A percentile compares a stretch with the other conserved stretches of the same genome.
Evolutionary conservation across 2,888 invertebrate genomes (phyloP).

Genomic region (Ornithoptera priamus): DNA sequence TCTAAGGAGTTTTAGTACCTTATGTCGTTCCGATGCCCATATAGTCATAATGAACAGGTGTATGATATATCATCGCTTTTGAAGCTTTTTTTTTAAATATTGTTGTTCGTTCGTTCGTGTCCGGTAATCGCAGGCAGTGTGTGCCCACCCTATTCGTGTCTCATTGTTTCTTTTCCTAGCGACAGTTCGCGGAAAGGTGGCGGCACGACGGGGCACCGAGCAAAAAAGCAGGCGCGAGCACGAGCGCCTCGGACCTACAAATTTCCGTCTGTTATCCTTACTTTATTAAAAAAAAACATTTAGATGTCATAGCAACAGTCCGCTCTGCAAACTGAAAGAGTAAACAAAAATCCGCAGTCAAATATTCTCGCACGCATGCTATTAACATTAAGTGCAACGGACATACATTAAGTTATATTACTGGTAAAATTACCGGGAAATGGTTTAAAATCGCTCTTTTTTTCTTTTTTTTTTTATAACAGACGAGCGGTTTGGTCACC

Average conservation of each 20-base stretch:
- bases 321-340: too few relatives aligned
- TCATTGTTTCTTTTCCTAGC: conserved; percentile 45
- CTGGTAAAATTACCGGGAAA: too few relatives aligned
- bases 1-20: too few relatives aligned
- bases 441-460: too few relatives aligned
- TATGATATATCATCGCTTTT: neutral
- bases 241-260: conserved; percentile 53
- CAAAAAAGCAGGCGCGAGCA: conserved; percentile 61
- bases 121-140: neutral
- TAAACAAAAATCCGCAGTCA: too few relatives aligned
- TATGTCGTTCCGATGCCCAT: too few relatives aligned
- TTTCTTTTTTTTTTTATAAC: too few relatives aligned
- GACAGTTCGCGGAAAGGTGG: conserved; percentile 68
- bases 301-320: neutral
- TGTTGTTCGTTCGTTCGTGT: neutral
- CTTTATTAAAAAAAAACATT: conserved; percentile 2
- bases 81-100: too few relatives aligned
- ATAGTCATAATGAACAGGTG: neutral
- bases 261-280: conserved; percentile 27
- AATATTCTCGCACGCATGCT: too few relatives aligned
- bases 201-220: conserved; percentile 45
- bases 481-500: too few relatives aligned
- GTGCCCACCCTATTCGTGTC: conserved; percentile 13
- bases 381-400: too few relatives aligned
- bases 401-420: too few relatives aligned